Evolutionary conservation across 2,113 vertebrate species (phyloP).

Genomic region (Diphyllodes magnificus): DNA sequence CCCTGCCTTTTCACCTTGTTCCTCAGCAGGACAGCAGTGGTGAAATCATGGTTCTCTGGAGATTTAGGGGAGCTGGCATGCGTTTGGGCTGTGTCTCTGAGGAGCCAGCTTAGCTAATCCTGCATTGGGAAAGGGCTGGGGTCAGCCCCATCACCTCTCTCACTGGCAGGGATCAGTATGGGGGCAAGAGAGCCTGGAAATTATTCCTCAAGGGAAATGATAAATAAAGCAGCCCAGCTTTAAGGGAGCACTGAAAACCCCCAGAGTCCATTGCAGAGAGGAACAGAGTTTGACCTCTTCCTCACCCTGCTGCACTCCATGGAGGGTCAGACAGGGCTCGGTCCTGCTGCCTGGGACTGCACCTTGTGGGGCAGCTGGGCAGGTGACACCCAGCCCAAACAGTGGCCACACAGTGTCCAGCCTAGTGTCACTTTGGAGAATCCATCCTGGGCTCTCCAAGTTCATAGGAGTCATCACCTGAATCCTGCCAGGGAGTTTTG

Average conservation of each 20-base stretch:
- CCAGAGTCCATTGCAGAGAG: background rate
- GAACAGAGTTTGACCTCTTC: accelerated
- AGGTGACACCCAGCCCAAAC: background rate
- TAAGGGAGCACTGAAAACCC: background rate
- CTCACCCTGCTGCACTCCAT: accelerated
- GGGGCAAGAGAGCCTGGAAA: background rate
- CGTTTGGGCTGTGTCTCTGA: background rate
- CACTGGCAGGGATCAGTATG: background rate
- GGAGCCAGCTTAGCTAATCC: background rate
- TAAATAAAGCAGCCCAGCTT: background rate
- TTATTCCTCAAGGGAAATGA: background rate
- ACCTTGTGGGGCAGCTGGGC: too few relatives aligned
- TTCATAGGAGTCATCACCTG: background rate
- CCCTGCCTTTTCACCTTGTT: background rate
- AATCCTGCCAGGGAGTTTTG: background rate
- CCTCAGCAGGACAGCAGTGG: background rate
- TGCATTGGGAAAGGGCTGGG: background rate
- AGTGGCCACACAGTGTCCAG: background rate
- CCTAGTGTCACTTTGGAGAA: background rate
- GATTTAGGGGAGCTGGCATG: background rate
- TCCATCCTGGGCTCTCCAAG: background rate
- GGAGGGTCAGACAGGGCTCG: accelerated
- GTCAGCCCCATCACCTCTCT: background rate
- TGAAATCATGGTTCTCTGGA: background rate
- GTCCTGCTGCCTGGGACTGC: background rate